Percentiles rank a stretch among this genome's conserved stretches.
These are phyloP conservation scores for Drosophila rellima DNA, from an alignment of 2,888 invertebrate genomes.

Conservation along the genomic window DNA sequence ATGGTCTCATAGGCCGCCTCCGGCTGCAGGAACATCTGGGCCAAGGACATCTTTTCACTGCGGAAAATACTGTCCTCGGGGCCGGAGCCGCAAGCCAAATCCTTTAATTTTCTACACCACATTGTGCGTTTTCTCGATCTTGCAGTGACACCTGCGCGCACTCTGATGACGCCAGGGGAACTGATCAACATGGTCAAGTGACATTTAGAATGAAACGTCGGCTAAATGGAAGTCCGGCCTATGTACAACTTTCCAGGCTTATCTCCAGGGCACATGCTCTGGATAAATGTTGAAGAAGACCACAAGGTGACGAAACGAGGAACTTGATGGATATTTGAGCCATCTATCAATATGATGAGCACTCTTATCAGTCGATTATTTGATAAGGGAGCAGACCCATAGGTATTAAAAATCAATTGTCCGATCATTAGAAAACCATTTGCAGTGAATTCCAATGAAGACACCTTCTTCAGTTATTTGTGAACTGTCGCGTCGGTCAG, in stretches of 20 bases:
- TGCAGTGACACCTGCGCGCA: constrained; percentile 43
- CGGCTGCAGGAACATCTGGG: constrained; percentile 97
- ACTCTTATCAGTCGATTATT: constrained; percentile 48
- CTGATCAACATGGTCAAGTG: constrained; percentile 72
- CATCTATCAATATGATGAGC: constrained; percentile 67
- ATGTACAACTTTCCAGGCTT: constrained; percentile 59
- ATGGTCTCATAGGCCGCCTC: constrained; percentile 97
- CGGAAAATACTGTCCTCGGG: constrained; percentile 91
- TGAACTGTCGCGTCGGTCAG: constrained; percentile 24
- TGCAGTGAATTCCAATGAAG: constrained; percentile 3
- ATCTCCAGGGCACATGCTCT: constrained; percentile 58
- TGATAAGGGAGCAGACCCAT: constrained; percentile 6
- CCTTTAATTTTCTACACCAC: constrained; percentile 45
- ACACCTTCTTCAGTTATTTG: background rate
- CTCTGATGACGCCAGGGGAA: constrained; percentile 53
- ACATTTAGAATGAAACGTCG: constrained; percentile 46
- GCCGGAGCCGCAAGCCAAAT: constrained; percentile 51
- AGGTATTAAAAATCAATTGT: constrained; percentile 72
- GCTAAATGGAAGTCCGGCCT: constrained; percentile 21
- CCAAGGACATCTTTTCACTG: constrained; percentile 95
- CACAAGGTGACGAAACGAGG: constrained; percentile 29
- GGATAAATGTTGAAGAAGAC: constrained; percentile 47
- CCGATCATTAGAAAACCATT: constrained; percentile 49
- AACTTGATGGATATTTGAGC: constrained; percentile 39
- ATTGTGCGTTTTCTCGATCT: constrained; percentile 17